Evolutionary conservation across 2,113 vertebrate species (phyloP).

Genomic region (Lonchura striata): DNA sequence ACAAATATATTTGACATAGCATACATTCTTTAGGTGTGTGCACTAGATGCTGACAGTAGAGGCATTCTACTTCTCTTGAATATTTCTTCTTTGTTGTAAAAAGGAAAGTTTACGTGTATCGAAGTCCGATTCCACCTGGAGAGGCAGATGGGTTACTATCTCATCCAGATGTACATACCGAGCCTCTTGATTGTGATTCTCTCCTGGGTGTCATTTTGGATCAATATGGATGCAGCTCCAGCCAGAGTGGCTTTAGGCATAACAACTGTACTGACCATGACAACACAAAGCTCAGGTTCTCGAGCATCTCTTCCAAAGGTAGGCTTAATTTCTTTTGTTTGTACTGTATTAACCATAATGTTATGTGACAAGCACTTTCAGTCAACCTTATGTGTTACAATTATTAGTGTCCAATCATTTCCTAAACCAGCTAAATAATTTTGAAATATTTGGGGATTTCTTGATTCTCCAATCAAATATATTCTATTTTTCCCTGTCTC

Average conservation of each 20-base stretch:
- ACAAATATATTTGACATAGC: neutral
- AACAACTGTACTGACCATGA: slow-evolving; percentile 98
- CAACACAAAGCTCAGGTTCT: slow-evolving; percentile 96
- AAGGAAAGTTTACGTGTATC: slow-evolving; percentile 97
- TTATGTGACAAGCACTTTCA: neutral
- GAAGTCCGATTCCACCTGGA: slow-evolving; percentile 97
- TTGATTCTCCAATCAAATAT: neutral
- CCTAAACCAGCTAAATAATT: neutral
- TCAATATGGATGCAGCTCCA: slow-evolving; percentile 93
- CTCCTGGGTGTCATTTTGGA: slow-evolving; percentile 97
- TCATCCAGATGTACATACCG: slow-evolving; percentile 97
- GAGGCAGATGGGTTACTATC: slow-evolving; percentile 98
- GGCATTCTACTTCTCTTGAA: neutral
- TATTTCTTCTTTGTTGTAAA: slow-evolving; percentile 12
- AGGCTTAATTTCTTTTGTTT: neutral
- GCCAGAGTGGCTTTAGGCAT: slow-evolving; percentile 95
- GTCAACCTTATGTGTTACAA: neutral
- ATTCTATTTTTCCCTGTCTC: neutral
- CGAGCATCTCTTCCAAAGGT: slow-evolving; percentile 95
- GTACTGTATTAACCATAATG: neutral
- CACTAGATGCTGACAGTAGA: neutral
- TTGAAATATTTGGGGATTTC: neutral
- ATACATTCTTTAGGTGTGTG: neutral
- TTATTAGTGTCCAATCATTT: neutral
- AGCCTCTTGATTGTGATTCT: slow-evolving; percentile 90